Evolutionary conservation across 2,888 invertebrate genomes (phyloP).

Genomic region (Leptura quadrifasciata): DNA sequence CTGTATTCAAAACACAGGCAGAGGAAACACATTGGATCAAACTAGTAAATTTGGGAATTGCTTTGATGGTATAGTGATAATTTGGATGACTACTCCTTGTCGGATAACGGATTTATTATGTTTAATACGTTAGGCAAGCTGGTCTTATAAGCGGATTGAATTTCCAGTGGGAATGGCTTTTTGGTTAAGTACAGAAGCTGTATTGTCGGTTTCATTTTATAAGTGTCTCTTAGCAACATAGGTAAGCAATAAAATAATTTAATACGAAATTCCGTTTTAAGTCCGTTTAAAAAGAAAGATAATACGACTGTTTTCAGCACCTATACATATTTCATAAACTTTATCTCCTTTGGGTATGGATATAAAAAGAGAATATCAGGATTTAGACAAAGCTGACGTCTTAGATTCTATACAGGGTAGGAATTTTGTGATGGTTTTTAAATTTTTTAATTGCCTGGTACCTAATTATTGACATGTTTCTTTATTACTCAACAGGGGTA

Average conservation of each 20-base stretch:
- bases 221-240: not conserved
- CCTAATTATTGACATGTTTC: too few species aligned
- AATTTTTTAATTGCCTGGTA: too few species aligned
- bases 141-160: not conserved
- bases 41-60: not conserved
- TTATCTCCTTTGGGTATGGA: too few species aligned
- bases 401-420: too few species aligned
- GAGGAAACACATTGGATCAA: not conserved
- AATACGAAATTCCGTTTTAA: not conserved
- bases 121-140: not conserved
- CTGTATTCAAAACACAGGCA: not conserved
- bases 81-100: not conserved
- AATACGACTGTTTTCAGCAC: not conserved
- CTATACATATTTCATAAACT: not conserved
- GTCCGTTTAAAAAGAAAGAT: not conserved
- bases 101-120: slow-evolving; percentile 1
- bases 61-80: not conserved
- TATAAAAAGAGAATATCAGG: too few species aligned
- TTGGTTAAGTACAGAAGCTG: not conserved
- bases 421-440: too few species aligned
- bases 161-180: not conserved
- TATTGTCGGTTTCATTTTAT: not conserved
- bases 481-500: too few species aligned
- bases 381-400: too few species aligned
- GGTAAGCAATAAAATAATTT: not conserved